Base-by-base conservation (phyloP, 2,113 vertebrate genomes). In the Gallinago jamesoni region DNA sequence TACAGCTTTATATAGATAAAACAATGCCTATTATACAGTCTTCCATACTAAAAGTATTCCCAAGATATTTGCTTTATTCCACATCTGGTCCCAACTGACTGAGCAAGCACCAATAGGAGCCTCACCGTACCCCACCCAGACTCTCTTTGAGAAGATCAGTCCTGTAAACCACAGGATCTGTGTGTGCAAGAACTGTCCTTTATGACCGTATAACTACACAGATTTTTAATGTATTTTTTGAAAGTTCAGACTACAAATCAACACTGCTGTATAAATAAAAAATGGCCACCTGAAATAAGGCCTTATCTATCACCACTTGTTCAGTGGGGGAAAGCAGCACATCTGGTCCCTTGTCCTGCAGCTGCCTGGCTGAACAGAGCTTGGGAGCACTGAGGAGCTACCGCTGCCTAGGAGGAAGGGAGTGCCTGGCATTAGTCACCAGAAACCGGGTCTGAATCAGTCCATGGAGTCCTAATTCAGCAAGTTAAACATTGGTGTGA, bases 381-480 rank as follows among this genome's bases (percentile, higher is more conserved):
- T 73, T 80, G 48, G 56, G 55, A 92, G 27, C 48, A 47, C 35
- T n/a, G 52, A 82, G 41, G 66, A 95, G 64, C 45, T 92, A n/a
- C 83, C 1, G 2, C 74, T 96, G 90, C 90, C 89, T 67, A 57
- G 72, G 60, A 94, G 94, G 92, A 96, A 96, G 94, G 96, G 96
- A 86, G 96, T 93, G 87, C 14, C 94, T 69, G 56, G 73, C 20
- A 83, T 96, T 95, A 97, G 80, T 97, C 95, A 96, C 79, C 59
- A 94, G 55, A 48, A 93, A 48, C 62, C n/a, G 1, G 17, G 86
- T 88, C 75, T 97, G 92, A 94, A 66, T 97, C 83, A 89, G 37
- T 69, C 55, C 67, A 52, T 14, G 24, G 33, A 94, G 43, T 69
- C 77, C 86, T 92, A 87, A 96, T 47, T 94, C 95, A 96, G 95